Conservation (phyloP, 2,113 vertebrate species). For the Ancistrus triradiatus region DNA sequence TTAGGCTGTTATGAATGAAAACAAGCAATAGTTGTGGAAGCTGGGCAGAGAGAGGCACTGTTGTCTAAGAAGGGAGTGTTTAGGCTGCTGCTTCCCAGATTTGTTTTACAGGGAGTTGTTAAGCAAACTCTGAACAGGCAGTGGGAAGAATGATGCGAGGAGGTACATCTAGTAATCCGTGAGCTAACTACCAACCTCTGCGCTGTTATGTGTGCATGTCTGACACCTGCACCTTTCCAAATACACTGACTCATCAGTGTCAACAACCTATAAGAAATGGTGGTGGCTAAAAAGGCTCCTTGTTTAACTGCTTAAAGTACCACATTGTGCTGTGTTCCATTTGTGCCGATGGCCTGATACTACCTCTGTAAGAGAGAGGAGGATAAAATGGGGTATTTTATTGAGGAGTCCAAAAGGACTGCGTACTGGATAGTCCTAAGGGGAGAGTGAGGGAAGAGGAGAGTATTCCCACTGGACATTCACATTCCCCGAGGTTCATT, state of each 20-base stretch:
- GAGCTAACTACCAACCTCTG: constrained; percentile 2
- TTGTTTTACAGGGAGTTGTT: constrained; percentile 49
- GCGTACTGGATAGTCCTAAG: constrained; percentile 19
- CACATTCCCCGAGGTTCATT: constrained; percentile 25
- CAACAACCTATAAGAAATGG: constrained; percentile 21
- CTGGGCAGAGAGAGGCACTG: constrained; percentile 41
- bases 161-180: constrained; percentile 13
- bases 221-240: constrained; percentile 17
- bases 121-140: constrained; percentile 36
- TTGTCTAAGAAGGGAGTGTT: constrained; percentile 39
- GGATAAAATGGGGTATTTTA: constrained; percentile 10
- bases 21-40: constrained; percentile 14
- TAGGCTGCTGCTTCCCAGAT: constrained; percentile 45
- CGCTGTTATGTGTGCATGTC: constrained; percentile 17
- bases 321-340: constrained; percentile 35
- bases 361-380: constrained; percentile 22
- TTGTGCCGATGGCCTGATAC: constrained; percentile 29
- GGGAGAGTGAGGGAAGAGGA: constrained; percentile 5
- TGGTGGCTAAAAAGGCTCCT: constrained; percentile 18
- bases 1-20: constrained; percentile 26
- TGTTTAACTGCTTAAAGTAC: constrained; percentile 36
- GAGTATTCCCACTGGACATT: constrained; percentile 1
- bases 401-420: constrained; percentile 16
- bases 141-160: constrained; percentile 20
- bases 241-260: constrained; percentile 33